Evolutionary conservation across 1,140 invertebrate species (phyloP).

Genomic region (Augochlora pura): DNA sequence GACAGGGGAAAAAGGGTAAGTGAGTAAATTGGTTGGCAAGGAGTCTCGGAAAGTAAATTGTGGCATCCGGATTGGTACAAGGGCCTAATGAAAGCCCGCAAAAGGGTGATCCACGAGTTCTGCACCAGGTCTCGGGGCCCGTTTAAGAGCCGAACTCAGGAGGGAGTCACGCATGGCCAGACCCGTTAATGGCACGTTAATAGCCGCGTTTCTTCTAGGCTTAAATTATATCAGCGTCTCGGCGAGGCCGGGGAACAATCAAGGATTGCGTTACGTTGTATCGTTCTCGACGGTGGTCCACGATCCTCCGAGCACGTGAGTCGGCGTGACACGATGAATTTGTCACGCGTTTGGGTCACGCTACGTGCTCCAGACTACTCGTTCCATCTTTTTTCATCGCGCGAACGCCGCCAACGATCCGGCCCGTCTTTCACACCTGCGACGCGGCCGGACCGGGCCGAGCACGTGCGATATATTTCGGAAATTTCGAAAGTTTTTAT

Average conservation of each 20-base stretch:
- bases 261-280: constrained; percentile 62
- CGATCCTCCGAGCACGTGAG: constrained; percentile 69
- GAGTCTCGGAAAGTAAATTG: constrained; percentile 1
- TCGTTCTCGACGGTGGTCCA: constrained; percentile 56
- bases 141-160: constrained; percentile 61
- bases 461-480: constrained; percentile 65
- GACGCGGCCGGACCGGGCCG: not conserved
- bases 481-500: constrained; percentile 36
- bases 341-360: constrained; percentile 75
- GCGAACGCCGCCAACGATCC: not conserved
- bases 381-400: constrained; percentile 6
- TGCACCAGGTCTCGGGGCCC: constrained; percentile 16
- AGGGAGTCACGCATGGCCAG: constrained; percentile 73
- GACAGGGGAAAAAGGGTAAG: not conserved
- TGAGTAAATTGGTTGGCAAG: not conserved
- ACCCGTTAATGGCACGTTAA: constrained; percentile 74
- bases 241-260: constrained; percentile 45
- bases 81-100: not conserved
- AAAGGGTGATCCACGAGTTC: not conserved
- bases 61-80: not conserved
- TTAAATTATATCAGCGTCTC: constrained; percentile 73
- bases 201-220: constrained; percentile 75
- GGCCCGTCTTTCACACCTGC: too few species aligned
- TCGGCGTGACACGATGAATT: constrained; percentile 76
- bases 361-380: constrained; percentile 54